phyloP scores from a whole-genome alignment of 2,888 invertebrate species.

The Apotomis betuletana region DNA sequence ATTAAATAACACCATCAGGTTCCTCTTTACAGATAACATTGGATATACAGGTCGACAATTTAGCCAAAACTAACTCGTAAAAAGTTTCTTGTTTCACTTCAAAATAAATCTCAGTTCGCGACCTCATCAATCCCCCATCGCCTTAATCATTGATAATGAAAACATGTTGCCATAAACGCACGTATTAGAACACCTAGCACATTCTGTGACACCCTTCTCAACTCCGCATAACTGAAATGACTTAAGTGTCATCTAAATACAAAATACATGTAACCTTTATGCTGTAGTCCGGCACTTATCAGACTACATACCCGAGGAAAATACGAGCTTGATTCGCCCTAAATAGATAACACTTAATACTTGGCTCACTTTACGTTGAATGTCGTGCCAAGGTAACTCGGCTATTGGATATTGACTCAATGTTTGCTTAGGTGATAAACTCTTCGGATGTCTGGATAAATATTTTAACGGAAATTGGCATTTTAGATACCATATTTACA shows the following conservation, averaged over 20 bases:
- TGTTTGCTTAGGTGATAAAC: slow-evolving; percentile 28
- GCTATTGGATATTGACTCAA: slow-evolving; percentile 29
- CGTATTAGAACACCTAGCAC: neutral
- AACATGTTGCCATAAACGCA: neutral
- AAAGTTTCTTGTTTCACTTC: too few relatives aligned
- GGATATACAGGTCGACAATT: too few relatives aligned
- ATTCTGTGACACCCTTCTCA: slow-evolving; percentile 14
- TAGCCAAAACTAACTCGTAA: too few relatives aligned
- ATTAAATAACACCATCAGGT: too few relatives aligned
- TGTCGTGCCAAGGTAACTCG: slow-evolving; percentile 17
- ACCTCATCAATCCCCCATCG: too few relatives aligned
- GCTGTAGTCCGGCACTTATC: neutral
- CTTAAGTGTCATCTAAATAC: neutral
- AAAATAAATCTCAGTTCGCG: too few relatives aligned
- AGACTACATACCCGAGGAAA: neutral
- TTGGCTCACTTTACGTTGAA: slow-evolving; percentile 9
- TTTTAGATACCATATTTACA: neutral
- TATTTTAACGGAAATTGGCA: neutral
- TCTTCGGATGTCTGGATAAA: neutral
- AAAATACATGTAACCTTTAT: too few relatives aligned
- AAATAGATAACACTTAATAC: slow-evolving; percentile 28
- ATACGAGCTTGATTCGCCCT: slow-evolving; percentile 29
- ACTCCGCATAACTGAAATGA: neutral
- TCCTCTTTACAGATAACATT: too few relatives aligned
- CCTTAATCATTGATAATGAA: neutral